Evolutionary conservation across 2,797 vertebrate genomes (phyloP), one percentile per base, ranked within the genome.

Genomic region (Alosa sapidissima): DNA sequence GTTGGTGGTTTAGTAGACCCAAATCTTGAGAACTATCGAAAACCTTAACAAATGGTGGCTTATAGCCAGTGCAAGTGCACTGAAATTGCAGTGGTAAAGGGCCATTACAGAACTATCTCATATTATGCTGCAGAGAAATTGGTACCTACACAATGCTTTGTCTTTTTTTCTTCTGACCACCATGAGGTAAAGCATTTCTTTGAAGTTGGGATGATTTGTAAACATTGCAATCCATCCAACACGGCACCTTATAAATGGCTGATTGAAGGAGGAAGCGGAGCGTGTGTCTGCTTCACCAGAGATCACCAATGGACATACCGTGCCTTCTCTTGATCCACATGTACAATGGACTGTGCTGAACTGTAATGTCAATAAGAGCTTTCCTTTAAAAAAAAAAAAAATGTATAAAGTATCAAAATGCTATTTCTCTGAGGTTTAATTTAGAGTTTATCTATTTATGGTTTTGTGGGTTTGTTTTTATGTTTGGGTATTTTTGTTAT

Each of bases 271-370:
- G 72, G 19, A 45, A 9, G 6, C 19, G 72, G 82, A 62, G 48
- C 81, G 24, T 33, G 72, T 68, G 11, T 84, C 82, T 82, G 51
- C 51, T 86, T 88, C 81, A 87, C 85, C 83, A 84, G 81, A 87
- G 87, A 47, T 84, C 86, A 82, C 85, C 45, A 84, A 84, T 85
- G 90, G 86, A 88, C 87, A 85, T 81, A 51, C 88, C 85, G 89
- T 91, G 90, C 89, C 90, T 91, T 91, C 41, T 87, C 83, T 86
- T 41, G 81, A 85, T 85, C 85, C 81, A 62, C 72, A 81, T 87
- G 87, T 89, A 78, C 19, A 78, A 78, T 47, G 72, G 86, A 88
- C 88, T 89, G 85, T 89, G 88, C 86, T 87, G 68, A 85, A 86
- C 78, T 78, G 41, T 84, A 81, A 84, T 87, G 83, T 85, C 83